Evolutionary conservation across 2,797 vertebrate genomes (phyloP).

Genomic region (Pithecia hirsuta): DNA sequence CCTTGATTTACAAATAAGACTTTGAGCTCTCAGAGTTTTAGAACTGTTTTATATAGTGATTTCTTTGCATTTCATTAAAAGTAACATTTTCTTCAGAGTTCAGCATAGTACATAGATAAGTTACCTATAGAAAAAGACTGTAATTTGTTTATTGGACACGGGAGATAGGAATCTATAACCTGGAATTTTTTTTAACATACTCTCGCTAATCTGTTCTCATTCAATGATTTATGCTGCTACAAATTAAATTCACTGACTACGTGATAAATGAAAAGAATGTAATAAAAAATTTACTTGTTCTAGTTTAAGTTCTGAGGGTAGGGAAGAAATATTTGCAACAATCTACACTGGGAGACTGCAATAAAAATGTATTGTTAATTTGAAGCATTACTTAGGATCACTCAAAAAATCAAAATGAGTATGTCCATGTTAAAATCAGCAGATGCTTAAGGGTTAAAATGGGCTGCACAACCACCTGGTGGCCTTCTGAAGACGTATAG

Average conservation of each 20-base stretch:
- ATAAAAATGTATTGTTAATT: neutral
- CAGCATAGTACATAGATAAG: constrained; percentile 17
- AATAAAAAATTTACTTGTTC: neutral
- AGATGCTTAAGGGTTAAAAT: neutral
- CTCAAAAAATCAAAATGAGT: neutral
- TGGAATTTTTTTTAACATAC: neutral
- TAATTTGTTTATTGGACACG: constrained; percentile 33
- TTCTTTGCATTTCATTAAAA: constrained; percentile 78
- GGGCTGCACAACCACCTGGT: neutral
- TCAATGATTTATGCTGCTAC: neutral
- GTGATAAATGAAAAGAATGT: neutral
- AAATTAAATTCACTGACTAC: neutral
- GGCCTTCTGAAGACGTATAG: neutral
- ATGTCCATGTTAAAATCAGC: neutral
- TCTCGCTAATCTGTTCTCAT: neutral
- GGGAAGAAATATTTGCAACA: constrained; percentile 23
- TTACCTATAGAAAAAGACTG: constrained; percentile 44
- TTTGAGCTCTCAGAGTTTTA: constrained; percentile 67
- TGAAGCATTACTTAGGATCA: neutral
- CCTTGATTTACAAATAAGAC: constrained; percentile 80
- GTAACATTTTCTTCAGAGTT: constrained; percentile 64
- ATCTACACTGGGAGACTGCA: neutral
- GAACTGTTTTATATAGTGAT: constrained; percentile 71
- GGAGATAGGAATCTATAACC: neutral
- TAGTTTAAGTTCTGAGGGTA: neutral